Base-by-base conservation (phyloP, 2,888 invertebrate species). In the Metacarcinus magister region DNA sequence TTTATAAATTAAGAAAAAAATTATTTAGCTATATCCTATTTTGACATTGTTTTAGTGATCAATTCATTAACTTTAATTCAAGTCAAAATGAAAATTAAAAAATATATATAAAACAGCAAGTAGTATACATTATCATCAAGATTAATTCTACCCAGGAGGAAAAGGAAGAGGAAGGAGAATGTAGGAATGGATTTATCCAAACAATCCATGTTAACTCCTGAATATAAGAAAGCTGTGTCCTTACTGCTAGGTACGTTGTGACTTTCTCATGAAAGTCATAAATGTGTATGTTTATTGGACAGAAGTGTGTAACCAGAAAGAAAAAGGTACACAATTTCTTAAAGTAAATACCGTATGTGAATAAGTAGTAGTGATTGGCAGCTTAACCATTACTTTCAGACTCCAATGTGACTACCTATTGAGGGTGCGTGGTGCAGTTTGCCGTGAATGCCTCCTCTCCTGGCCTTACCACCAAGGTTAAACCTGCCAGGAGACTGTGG, bases 391-490 rank as follows among this genome's bases (percentile, higher is more conserved):
- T 75, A 8, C 8, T 75, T 10, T 75, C 28, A 75, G 28, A 28
- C 28, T 75, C 7, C 28, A 8, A 28, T 7, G 23, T 28, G 75
- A 28, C 28, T 28, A 75, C 10, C 28, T 28, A 28, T 2, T 75
- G n/a, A 75, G 44, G 90, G 87, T 89, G 94, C 96, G 97, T 96
- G 97, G 96, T 96, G 96, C 96, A 94, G 96, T 97, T 97, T 95
- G 97, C 97, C 97, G 96, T 90, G 94, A 46, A 43, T 95, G 93
- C 96, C 96, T 97, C 97, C 94, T 94, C 96, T 94, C 96, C 95
- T 96, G 95, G 93, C 97, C 97, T 96, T 95, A 96, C 97, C 97
- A 97, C 96, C 97, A 97, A 96, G 97, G 97, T 97, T 97, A 95
- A 94, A 97, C 97, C 97, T 97, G 97, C 97, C 97, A 97, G 96